phyloP scores from a whole-genome alignment of 2,888 invertebrate genomes.

The Seira ritae region DNA sequence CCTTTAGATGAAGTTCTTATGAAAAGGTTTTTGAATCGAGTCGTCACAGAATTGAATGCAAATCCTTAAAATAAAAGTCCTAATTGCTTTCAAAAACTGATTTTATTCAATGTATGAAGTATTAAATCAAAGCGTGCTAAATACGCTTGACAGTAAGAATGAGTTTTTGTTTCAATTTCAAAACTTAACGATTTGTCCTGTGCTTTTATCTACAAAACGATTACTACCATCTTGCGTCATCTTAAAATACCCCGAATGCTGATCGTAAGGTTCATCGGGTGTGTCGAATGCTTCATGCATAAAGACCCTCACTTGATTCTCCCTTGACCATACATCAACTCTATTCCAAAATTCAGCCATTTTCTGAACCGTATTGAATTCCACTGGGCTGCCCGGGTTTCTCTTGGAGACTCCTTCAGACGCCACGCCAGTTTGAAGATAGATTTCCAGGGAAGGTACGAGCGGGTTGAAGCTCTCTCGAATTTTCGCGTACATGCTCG shows the following conservation, averaged over 20 bases:
- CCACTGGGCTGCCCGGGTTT: neutral
- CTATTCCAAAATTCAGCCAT: neutral
- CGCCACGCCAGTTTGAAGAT: conserved; percentile 2
- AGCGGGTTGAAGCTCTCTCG: neutral
- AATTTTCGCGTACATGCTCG: neutral
- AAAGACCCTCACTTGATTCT: neutral
- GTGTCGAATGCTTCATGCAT: conserved; percentile 26
- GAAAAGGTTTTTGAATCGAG: no score
- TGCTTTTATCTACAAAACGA: neutral
- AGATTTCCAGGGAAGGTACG: neutral
- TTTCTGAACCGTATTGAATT: neutral
- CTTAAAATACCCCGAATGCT: conserved; percentile 12
- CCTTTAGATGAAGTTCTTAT: no score
- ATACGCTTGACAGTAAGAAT: no score
- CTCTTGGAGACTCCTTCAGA: neutral
- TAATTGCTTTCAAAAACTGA: no score
- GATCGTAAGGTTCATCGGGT: neutral
- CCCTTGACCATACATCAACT: neutral
- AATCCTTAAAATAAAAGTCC: no score
- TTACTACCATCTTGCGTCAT: conserved; percentile 16
- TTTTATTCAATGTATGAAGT: no score
- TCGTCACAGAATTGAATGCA: no score
- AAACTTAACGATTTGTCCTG: neutral
- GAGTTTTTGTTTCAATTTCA: no score
- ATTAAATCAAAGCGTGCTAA: no score